Conservation (phyloP, 2,888 invertebrate genomes). For the Harpalus rubripes region DNA sequence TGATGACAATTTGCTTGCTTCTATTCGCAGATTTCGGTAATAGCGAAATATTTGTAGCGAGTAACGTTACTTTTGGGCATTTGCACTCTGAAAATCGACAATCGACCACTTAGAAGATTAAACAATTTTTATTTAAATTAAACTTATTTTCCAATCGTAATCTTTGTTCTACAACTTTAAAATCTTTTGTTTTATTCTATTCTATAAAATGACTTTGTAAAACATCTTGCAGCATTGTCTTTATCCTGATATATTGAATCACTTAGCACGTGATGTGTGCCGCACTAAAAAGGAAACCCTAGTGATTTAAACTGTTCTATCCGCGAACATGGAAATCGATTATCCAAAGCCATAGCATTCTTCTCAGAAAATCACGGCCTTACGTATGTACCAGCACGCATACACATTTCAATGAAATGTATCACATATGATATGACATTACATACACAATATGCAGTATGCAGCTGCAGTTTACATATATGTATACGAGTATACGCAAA, state of each 20-base stretch:
- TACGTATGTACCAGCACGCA: constrained; percentile 11
- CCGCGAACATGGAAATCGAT: constrained; percentile 16
- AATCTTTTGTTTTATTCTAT: too few relatives aligned
- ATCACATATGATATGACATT: not conserved
- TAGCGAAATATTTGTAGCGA: too few relatives aligned
- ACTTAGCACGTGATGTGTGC: constrained; percentile 15
- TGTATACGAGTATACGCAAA: too few relatives aligned
- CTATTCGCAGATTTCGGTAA: too few relatives aligned
- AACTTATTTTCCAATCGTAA: too few relatives aligned
- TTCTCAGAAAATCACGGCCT: constrained; percentile 13
- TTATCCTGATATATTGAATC: constrained; percentile 25
- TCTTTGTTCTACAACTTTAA: too few relatives aligned
- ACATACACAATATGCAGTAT: not conserved
- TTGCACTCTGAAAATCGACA: too few relatives aligned
- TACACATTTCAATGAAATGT: not conserved
- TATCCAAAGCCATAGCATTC: constrained; percentile 11
- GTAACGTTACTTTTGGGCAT: too few relatives aligned
- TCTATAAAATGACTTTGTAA: not conserved
- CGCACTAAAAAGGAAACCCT: not conserved
- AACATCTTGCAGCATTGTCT: not conserved
- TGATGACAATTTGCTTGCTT: too few relatives aligned
- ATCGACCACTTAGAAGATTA: too few relatives aligned
- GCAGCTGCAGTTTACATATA: not conserved
- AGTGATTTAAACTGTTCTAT: constrained; percentile 4
- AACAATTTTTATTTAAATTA: too few relatives aligned